Conservation (phyloP, 2,113 vertebrate species). For the Tor tambroides region DNA sequence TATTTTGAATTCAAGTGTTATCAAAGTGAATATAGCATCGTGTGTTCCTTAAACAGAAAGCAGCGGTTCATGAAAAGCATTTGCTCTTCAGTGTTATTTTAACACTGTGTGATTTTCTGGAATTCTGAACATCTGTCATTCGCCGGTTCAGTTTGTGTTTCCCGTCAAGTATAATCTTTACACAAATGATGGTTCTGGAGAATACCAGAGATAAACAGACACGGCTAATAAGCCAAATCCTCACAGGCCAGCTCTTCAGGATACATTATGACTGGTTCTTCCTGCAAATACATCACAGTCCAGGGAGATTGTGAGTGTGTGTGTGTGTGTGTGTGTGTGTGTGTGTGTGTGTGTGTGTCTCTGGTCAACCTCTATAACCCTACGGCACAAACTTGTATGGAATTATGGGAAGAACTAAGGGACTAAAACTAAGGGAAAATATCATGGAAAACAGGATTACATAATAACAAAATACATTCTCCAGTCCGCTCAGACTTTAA, state of each 20-base stretch:
- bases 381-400: background rate
- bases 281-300: constrained; percentile 8
- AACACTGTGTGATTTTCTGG: constrained; percentile 24
- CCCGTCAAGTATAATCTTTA: constrained; percentile 48
- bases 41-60: background rate
- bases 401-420: constrained; percentile 11
- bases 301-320: background rate
- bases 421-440: background rate
- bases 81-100: background rate
- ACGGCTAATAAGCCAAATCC: constrained; percentile 20
- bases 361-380: constrained; percentile 6
- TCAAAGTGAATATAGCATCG: background rate
- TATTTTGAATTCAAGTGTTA: background rate
- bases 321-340: background rate
- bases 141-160: constrained; percentile 29
- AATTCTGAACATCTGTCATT: constrained; percentile 46
- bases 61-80: background rate
- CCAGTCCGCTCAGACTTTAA: background rate
- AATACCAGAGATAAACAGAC: constrained; percentile 54
- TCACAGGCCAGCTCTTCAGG: constrained; percentile 12
- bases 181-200: constrained; percentile 44
- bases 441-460: background rate
- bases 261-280: constrained; percentile 22
- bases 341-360: background rate
- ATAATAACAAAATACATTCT: background rate